phyloP scores from a whole-genome alignment of 2,113 vertebrate species.

The Halichoeres trimaculatus region DNA sequence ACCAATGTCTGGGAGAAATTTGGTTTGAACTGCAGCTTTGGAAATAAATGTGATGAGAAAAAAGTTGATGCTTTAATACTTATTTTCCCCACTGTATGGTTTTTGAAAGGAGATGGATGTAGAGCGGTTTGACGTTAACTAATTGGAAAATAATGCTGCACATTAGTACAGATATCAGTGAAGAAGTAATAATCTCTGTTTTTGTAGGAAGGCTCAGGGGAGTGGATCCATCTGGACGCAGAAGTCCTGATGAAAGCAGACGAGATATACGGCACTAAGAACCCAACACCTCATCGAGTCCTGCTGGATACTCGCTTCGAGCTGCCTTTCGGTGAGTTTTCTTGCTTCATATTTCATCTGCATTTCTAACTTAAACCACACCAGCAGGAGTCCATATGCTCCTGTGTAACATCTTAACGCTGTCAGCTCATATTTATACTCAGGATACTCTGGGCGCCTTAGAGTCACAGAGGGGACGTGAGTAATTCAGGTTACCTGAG shows the following conservation, averaged over 20 bases:
- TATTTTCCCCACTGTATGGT: no score
- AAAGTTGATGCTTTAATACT: no score
- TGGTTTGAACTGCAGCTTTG: no score
- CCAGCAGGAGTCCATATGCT: neutral
- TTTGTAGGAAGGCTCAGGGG: conserved; percentile 95
- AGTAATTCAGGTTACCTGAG: conserved; percentile 6
- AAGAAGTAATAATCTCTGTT: no score
- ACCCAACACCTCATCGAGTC: conserved; percentile 92
- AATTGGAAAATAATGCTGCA: no score
- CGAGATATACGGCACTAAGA: conserved; percentile 97
- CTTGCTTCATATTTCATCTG: neutral
- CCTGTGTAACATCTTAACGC: neutral
- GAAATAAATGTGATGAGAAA: no score
- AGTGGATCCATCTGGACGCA: conserved; percentile 92
- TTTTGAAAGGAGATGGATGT: no score
- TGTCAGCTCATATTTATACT: neutral
- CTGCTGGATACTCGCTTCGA: conserved; percentile 96
- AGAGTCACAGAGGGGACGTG: neutral
- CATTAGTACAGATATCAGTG: no score
- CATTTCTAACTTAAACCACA: neutral
- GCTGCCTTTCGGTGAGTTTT: conserved; percentile 94
- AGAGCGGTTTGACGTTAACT: no score
- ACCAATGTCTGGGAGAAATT: no score
- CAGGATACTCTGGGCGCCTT: neutral
- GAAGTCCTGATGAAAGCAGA: conserved; percentile 96